These are phyloP conservation scores for Porites divaricata DNA, from an alignment of 92 coral and sea anemone species.

Conservation along the genomic window DNA sequence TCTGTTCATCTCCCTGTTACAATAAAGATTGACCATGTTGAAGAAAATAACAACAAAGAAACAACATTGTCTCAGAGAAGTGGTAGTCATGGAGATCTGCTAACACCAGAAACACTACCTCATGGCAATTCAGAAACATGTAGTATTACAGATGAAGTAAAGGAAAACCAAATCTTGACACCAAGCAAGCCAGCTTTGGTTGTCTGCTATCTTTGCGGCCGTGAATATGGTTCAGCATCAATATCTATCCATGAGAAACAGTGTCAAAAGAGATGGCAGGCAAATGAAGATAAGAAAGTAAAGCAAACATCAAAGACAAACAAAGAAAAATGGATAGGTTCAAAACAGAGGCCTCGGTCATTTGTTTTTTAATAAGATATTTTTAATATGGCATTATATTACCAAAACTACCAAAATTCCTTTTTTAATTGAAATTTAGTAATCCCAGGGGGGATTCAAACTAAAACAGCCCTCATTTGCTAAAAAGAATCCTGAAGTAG, in stretches of 20 bases:
- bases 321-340: conserved; percentile 33
- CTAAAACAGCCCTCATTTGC: too few species aligned
- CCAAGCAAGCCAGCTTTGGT: conserved; percentile 71
- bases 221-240: conserved; percentile 94
- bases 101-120: conserved; percentile 12
- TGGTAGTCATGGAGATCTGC: conserved; percentile 37
- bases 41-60: conserved; percentile 55
- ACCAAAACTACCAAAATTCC: neutral
- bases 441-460: too few species aligned
- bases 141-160: conserved; percentile 11
- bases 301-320: conserved; percentile 27
- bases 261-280: conserved; percentile 85
- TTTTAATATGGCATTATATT: too few species aligned
- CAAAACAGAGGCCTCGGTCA: conserved; percentile 69
- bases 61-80: conserved; percentile 1
- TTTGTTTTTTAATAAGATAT: conserved; percentile 39
- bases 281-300: conserved; percentile 64
- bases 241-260: conserved; percentile 94
- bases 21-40: conserved; percentile 67
- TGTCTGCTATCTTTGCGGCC: conserved; percentile 94
- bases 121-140: conserved; percentile 12
- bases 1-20: conserved; percentile 70
- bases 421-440: too few species aligned
- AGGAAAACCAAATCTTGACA: conserved; percentile 13
- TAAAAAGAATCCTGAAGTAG: too few species aligned